A percentile compares a stretch with the other conserved stretches of the same genome.
These are phyloP conservation scores for Polia nebulosa DNA, from an alignment of 2,888 invertebrate genomes.

Conservation along the genomic window DNA sequence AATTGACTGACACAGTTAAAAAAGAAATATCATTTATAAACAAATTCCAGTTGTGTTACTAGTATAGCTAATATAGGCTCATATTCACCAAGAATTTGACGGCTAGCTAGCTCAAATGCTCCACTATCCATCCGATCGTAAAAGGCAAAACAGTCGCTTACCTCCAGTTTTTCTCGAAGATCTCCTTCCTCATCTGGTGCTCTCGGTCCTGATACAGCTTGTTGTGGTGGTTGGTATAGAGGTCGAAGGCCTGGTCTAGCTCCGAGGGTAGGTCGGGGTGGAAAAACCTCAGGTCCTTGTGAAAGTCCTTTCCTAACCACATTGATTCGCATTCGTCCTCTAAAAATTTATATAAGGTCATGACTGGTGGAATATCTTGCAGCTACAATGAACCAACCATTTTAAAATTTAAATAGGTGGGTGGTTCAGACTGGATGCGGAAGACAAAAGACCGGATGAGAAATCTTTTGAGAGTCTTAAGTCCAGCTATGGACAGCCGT, in stretches of 20 bases:
- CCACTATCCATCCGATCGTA: too few species aligned
- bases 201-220: not conserved
- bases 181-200: not conserved
- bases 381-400: too few species aligned
- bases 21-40: too few species aligned
- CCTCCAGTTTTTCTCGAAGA: not conserved
- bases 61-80: too few species aligned
- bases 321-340: not conserved
- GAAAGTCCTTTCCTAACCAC: not conserved
- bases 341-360: not conserved
- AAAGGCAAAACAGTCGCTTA: not conserved
- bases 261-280: not conserved
- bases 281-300: not conserved
- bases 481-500: conserved; percentile 71
- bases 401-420: too few species aligned
- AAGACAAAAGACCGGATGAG: not conserved
- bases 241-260: not conserved
- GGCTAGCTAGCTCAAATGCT: too few species aligned
- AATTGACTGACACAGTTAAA: too few species aligned
- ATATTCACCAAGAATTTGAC: too few species aligned
- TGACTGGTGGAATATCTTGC: not conserved
- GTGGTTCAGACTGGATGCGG: not conserved
- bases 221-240: not conserved
- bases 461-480: accelerated
- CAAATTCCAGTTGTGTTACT: too few species aligned